A percentile compares a stretch with the other conserved stretches of the same genome.
Conservation (phyloP, 1,140 invertebrate species). For the Araneus ventricosus region DNA sequence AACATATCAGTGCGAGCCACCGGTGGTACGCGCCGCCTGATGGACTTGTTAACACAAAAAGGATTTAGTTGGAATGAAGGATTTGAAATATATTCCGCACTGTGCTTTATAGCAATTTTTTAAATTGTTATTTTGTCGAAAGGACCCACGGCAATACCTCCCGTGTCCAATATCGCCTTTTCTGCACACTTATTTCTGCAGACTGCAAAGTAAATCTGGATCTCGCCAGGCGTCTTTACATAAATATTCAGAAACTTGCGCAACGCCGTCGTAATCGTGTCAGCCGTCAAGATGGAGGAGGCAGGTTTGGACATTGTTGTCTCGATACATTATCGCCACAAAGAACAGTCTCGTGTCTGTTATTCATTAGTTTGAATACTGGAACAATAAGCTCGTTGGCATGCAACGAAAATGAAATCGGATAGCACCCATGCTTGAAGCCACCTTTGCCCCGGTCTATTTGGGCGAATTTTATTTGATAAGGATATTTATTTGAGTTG, state of each 20-base stretch:
- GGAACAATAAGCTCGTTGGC: constrained; percentile 28
- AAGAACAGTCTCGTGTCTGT: constrained; percentile 23
- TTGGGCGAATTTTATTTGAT: not conserved
- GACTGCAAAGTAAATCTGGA: not conserved
- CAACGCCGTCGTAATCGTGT: constrained; percentile 9
- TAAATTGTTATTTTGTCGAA: too few species aligned
- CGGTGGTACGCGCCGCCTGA: too few species aligned
- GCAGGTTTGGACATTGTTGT: constrained; percentile 33
- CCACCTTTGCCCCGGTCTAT: not conserved
- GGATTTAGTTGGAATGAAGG: too few species aligned
- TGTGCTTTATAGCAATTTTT: too few species aligned
- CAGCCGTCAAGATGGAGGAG: not conserved
- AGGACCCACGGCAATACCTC: too few species aligned
- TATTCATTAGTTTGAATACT: not conserved
- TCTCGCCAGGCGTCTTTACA: not conserved
- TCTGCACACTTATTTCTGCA: not conserved
- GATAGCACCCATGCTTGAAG: not conserved
- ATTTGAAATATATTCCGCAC: too few species aligned
- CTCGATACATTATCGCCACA: constrained; percentile 56
- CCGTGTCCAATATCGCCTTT: not conserved
- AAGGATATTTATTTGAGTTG: too few species aligned
- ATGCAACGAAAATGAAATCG: not conserved
- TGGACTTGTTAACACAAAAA: too few species aligned
- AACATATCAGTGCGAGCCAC: too few species aligned
- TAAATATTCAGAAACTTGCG: constrained; percentile 11